phyloP scores from a whole-genome alignment of 2,113 vertebrate species.

The Eulemur macaco region DNA sequence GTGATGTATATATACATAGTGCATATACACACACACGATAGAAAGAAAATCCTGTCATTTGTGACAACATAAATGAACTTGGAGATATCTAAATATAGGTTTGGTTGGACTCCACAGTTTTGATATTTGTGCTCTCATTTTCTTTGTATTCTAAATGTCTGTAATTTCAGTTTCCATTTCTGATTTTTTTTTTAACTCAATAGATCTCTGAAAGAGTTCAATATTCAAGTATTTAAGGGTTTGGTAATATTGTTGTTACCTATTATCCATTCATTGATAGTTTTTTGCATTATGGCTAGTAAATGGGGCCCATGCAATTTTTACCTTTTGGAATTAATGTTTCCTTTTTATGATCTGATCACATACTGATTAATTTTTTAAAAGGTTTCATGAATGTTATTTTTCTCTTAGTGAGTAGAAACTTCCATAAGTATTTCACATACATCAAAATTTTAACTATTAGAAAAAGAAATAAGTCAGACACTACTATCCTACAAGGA shows the following conservation, averaged over 20 bases:
- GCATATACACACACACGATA: no score
- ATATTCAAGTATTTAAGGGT: neutral
- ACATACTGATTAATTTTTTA: neutral
- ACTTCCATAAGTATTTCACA: neutral
- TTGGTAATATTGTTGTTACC: neutral
- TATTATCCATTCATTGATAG: neutral
- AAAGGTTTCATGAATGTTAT: neutral
- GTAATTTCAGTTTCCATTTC: neutral
- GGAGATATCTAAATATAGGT: neutral
- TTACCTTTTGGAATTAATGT: neutral
- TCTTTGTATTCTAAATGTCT: neutral
- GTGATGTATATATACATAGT: neutral
- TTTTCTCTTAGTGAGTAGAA: neutral
- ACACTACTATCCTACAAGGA: neutral
- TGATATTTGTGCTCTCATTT: neutral
- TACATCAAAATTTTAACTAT: neutral
- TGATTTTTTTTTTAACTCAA: neutral
- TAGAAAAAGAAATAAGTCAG: neutral
- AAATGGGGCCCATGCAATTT: neutral
- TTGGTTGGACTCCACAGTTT: neutral
- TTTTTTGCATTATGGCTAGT: neutral
- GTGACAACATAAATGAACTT: neutral
- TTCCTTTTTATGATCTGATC: neutral
- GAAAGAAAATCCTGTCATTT: neutral
- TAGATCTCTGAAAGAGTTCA: neutral